Evolutionary conservation across 2,888 invertebrate genomes (phyloP), one percentile per base, ranked within the genome.

Genomic region (Nemurella pictetii): DNA sequence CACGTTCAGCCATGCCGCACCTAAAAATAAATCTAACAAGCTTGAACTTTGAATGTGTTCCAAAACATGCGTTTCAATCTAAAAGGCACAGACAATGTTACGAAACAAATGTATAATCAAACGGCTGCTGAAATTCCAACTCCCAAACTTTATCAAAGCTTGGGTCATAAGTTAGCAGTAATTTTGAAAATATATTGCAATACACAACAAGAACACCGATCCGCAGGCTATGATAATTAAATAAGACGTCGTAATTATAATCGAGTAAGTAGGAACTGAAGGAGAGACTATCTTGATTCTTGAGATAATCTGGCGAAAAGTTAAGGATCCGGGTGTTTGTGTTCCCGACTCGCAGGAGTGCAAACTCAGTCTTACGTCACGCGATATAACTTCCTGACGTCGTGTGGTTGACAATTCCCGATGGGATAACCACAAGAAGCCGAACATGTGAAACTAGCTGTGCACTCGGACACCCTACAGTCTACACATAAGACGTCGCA

Each of bases 401-500:
- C 78, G n/a, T 29, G 29, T n/a, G 28, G 29, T 30, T 78, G 30
- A 30, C 5, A 78, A n/a, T 78, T 78, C 78, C 78, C 78, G 29
- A 28, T 28, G 78, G 78, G 28, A 78, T 78, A 78, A 78, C 28
- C 78, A 78, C 78, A 29, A 30, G 28, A 28, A 78, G 28, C 75
- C 27, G 27, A 75, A 26, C 75, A 75, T 75, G 75, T 75, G 75
- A 75, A 75, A 28, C 75, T 27, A n/a, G 75, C 75, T 28, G 26
- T 30, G 78, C 78, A 29, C 78, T 78, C 30, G 78, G 78, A 78
- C 78, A 30, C 78, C 78, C 78, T 29, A 28, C 77, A 5, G 26
- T 27, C 26, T 27, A 25, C 5, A 75, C 28, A 26, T 75, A 75
- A 75, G 75, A 78, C 78, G 78, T 29, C 55, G n/a, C n/a, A n/a